Evolutionary conservation across 2,888 invertebrate species (phyloP).

Genomic region (Plebejus melissa): DNA sequence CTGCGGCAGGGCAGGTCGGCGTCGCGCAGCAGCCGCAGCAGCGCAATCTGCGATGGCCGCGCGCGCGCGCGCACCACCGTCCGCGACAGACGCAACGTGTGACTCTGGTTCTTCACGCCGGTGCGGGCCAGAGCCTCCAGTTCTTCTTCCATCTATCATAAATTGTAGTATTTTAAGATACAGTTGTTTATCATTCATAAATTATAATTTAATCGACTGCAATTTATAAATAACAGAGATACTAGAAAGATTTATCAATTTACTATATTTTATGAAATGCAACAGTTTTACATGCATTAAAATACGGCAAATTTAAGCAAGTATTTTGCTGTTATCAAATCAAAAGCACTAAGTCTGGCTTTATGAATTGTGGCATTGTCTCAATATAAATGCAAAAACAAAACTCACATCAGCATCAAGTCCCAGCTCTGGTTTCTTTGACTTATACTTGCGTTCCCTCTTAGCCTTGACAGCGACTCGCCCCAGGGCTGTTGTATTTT

Average conservation of each 20-base stretch:
- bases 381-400: not conserved
- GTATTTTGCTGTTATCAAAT: too few relatives aligned
- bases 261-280: too few relatives aligned
- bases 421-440: conserved; percentile 60
- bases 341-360: too few relatives aligned
- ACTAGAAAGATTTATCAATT: too few relatives aligned
- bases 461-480: conserved; percentile 50
- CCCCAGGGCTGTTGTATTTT: conserved; percentile 40
- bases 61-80: conserved; percentile 96
- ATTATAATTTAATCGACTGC: too few relatives aligned
- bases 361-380: too few relatives aligned
- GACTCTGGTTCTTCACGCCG: conserved; percentile 92
- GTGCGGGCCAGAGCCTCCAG: conserved; percentile 87
- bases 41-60: conserved; percentile 84
- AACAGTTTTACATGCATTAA: too few relatives aligned
- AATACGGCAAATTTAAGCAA: too few relatives aligned
- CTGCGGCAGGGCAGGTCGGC: conserved; percentile 90
- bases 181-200: too few relatives aligned
- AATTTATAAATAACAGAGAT: too few relatives aligned
- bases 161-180: not conserved
- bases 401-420: conserved; percentile 71
- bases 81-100: conserved; percentile 92
- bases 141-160: conserved; percentile 88
- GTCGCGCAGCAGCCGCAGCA: conserved; percentile 87
- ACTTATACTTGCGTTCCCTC: conserved; percentile 64